Percentiles rank a stretch among this genome's conserved stretches.
Evolutionary conservation across 2,113 vertebrate genomes (phyloP).

Genomic region (Cyphomyrus discorhynchus): DNA sequence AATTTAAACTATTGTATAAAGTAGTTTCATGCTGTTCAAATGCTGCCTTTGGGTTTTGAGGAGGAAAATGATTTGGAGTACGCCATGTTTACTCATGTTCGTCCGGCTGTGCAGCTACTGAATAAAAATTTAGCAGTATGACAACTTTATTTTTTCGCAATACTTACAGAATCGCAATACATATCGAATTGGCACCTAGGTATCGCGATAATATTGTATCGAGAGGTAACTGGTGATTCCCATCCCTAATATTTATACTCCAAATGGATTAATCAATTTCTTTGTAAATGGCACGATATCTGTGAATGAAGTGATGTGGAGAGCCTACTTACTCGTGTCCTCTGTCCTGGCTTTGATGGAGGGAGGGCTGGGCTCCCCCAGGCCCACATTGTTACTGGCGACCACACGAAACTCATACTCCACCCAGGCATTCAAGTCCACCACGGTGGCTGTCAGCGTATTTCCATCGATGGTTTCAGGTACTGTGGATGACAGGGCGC

Average conservation of each 20-base stretch:
- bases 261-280: not conserved
- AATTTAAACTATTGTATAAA: too few relatives aligned
- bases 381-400: constrained; percentile 81
- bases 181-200: too few relatives aligned
- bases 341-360: constrained; percentile 91
- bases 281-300: not conserved
- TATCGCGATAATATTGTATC: too few relatives aligned
- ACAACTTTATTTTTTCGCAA: too few relatives aligned
- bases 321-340: constrained; percentile 78
- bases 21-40: too few relatives aligned
- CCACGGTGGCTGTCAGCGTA: constrained; percentile 80
- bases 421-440: constrained; percentile 90
- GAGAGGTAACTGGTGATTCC: too few relatives aligned
- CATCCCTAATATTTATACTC: not conserved
- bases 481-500: constrained; percentile 51
- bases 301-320: not conserved
- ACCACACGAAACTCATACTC: constrained; percentile 96
- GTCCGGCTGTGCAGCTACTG: too few relatives aligned
- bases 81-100: too few relatives aligned
- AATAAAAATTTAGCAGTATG: too few relatives aligned
- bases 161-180: too few relatives aligned
- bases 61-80: too few relatives aligned
- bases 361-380: constrained; percentile 85
- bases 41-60: too few relatives aligned
- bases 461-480: constrained; percentile 78